Evolutionary conservation across 2,888 invertebrate species (phyloP), one percentile per base, ranked within the genome.

Genomic region (Hartigia nigra): DNA sequence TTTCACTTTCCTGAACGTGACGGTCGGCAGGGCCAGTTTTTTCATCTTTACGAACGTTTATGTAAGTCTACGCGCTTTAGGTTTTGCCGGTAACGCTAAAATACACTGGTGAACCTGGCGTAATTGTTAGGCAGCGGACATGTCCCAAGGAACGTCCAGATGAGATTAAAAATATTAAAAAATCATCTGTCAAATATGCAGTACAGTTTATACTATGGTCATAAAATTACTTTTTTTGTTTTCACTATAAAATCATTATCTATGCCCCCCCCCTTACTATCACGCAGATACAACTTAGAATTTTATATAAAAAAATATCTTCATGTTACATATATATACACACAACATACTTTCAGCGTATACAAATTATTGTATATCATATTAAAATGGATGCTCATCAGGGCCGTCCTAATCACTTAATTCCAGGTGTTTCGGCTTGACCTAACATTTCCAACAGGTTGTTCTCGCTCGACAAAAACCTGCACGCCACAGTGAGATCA

Each of bases 1-100:
- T 79, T 79, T 79, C 78, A 79, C 78, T 79, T 79, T 79, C 76
- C 78, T 76, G 55, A 76, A 79, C 78, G 78, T 79, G 78, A 79
- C 78, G 78, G 55, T 70, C 72, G 74, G 69, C 78, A 14, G 69
- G 32, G 74, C 76, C 70, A 36, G 39, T 39, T 79, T 79, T 79
- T 79, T 79, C 78, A 23, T 37, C 75, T 69, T 72, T 32, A 37
- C 78, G 78, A 74, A 74, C 74, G 74, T 79, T 79, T 79, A 74
- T 74, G 78, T 79, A 76, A 79, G 78, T 31, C 34, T 32, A 12
- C 55, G 39, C 32, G 37, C 34, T 55, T 55, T 12, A 55, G 55
- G 55, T 75, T 79, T 76, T 74, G 55, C 55, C 55, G 2, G 23
- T 1, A 55, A 55, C 55, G 55, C 5, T 55, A 55, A 55, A 23